Evolutionary conservation across 2,888 invertebrate genomes (phyloP), one percentile per base, ranked within the genome.

Genomic region (Panopea generosa): DNA sequence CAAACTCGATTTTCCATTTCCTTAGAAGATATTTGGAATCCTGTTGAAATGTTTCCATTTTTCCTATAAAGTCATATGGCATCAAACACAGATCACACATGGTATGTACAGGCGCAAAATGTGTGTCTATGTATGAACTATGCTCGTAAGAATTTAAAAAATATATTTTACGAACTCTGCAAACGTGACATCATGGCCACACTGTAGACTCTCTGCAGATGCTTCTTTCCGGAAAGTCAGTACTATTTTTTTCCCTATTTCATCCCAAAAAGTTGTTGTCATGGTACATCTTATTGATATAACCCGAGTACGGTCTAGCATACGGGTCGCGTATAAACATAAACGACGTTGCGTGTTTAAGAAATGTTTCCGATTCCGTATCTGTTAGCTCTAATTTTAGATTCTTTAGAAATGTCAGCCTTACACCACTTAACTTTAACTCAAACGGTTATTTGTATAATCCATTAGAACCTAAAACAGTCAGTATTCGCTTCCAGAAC

Each of bases 21-120:
- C 77, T 50, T 6, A 86, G n/a, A 3, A 87, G 53, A 68, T 53
- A 77, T 11, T 59, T n/a, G 7, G 84, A 72, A 49, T 87, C 87
- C 1, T 77, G 56, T 24, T 59, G 55, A 65, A 87, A 84, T 2
- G 77, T 78, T 73, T 87, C 87, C 73, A 85, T 68, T 57, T 85
- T 83, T 0, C 87, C 87, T 11, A 87, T 78, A 22, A 40, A 40
- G 9, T 40, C 40, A 40, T 40, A 40, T 11, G 7, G 40, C 16
- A 40, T 40, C 40, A 16, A 40, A 40, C 40, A 40, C 9, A 16
- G 16, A 16, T 40, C 9, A 40, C 40, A 40, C 40, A 11, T 7
- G 7, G 7, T 7, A 16, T 40, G 16, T 16, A 40, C 16, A 16
- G 40, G 40, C 16, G 40, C 40, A 11, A 40, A 40, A 16, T 40